Evolutionary conservation across 1,140 invertebrate genomes (phyloP).

Genomic region (Sycophaga agraensis): DNA sequence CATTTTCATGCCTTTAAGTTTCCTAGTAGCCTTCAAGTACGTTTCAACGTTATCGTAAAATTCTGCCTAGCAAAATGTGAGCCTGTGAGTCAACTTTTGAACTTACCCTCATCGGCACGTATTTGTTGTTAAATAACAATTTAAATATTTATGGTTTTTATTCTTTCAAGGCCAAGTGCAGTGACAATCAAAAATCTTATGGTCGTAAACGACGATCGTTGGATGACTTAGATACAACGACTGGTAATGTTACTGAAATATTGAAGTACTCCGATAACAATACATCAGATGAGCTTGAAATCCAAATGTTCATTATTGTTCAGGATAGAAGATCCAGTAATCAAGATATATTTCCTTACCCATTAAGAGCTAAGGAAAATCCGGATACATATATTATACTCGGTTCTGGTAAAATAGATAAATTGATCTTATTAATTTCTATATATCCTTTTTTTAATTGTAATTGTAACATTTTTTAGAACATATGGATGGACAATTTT

Average conservation of each 20-base stretch:
- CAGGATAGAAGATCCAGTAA: constrained; percentile 28
- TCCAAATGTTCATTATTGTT: constrained; percentile 52
- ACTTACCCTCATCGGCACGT: too few relatives aligned
- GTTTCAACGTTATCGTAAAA: constrained; percentile 69
- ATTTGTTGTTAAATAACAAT: too few relatives aligned
- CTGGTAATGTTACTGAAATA: constrained; percentile 18
- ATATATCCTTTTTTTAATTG: too few relatives aligned
- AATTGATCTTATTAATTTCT: too few relatives aligned
- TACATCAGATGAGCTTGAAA: constrained; percentile 43
- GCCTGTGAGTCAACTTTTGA: constrained; percentile 52
- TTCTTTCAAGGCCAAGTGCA: constrained; percentile 43
- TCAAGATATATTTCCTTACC: constrained; percentile 37
- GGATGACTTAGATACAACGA: background rate
- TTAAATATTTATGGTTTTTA: background rate
- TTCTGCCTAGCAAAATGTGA: constrained; percentile 66
- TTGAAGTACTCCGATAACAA: background rate
- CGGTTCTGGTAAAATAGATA: constrained; percentile 36
- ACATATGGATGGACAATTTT: constrained; percentile 41
- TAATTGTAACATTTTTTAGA: constrained; percentile 32
- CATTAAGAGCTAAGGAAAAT: constrained; percentile 35
- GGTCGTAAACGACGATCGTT: constrained; percentile 42
- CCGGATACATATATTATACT: constrained; percentile 45
- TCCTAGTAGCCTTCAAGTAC: constrained; percentile 67
- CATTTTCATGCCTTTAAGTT: constrained; percentile 73
- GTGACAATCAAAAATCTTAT: constrained; percentile 39